phyloP scores from a whole-genome alignment of 2,113 vertebrate species.

The Motacilla tschutschensis region DNA sequence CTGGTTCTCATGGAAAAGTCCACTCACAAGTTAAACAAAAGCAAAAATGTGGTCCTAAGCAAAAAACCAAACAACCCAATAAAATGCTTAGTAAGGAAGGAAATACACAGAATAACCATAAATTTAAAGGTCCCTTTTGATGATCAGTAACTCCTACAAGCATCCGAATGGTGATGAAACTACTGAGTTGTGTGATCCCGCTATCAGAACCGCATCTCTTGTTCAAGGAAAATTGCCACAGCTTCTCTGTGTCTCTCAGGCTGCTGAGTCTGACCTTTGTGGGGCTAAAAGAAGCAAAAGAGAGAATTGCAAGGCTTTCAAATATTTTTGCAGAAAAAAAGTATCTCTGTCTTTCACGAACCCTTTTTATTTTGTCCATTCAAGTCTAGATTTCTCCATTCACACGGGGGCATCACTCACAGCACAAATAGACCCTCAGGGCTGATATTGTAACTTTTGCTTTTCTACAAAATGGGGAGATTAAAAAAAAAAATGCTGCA shows the following conservation, averaged over 20 bases:
- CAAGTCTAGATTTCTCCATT: not conserved
- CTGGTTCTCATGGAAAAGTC: not conserved
- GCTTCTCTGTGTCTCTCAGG: not conserved
- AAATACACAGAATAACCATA: not conserved
- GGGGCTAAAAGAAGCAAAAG: not conserved
- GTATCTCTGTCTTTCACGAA: rapidly evolving
- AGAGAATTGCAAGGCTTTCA: not conserved
- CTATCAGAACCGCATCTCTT: slow-evolving; percentile 33
- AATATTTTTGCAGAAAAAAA: not conserved
- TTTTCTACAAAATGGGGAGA: not conserved
- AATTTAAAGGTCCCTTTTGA: slow-evolving; percentile 23
- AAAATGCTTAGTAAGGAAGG: not conserved
- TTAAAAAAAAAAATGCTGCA: not conserved
- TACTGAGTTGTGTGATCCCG: not conserved
- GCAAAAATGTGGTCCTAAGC: not conserved
- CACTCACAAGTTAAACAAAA: not conserved
- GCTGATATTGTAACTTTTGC: not conserved
- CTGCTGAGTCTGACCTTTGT: not conserved
- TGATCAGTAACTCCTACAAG: slow-evolving; percentile 13
- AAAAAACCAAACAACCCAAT: not conserved
- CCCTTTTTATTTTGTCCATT: not conserved
- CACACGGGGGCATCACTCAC: not conserved
- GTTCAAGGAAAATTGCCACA: not conserved
- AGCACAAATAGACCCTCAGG: not conserved
- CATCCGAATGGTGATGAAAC: not conserved